These are phyloP conservation scores for Rhynchotus rufescens DNA, from an alignment of 2,797 vertebrate species.

Conservation along the genomic window DNA sequence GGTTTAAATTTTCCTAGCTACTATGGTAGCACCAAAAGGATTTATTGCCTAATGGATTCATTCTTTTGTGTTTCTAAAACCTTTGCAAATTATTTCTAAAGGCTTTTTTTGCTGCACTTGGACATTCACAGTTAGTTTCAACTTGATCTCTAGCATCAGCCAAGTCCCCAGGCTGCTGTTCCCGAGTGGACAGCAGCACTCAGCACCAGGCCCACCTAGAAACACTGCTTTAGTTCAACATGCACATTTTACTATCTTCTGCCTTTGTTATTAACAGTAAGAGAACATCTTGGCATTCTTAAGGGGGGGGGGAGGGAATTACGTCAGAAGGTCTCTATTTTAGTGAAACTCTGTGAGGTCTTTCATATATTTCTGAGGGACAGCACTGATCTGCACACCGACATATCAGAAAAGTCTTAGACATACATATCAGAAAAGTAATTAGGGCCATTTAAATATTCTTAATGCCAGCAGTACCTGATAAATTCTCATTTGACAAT, in stretches of 20 bases:
- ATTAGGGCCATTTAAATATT: background rate
- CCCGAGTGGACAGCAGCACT: background rate
- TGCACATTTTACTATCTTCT: background rate
- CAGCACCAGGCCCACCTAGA: background rate
- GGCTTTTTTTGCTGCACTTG: background rate
- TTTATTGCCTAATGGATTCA: conserved; percentile 16
- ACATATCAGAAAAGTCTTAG: background rate
- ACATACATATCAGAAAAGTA: background rate
- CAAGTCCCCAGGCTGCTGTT: background rate
- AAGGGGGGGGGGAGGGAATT: background rate
- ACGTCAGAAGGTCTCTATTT: background rate
- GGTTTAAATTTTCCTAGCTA: conserved; percentile 64
- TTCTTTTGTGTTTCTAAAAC: background rate
- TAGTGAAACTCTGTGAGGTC: background rate
- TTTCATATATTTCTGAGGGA: conserved; percentile 26
- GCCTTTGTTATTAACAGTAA: background rate
- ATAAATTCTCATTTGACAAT: background rate
- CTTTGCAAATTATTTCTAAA: conserved; percentile 25
- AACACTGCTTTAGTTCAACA: background rate
- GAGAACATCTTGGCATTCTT: background rate
- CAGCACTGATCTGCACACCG: background rate
- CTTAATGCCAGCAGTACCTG: background rate
- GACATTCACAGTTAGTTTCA: conserved; percentile 5
- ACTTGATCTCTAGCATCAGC: background rate
- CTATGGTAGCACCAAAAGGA: conserved; percentile 5